Base-by-base conservation (phyloP, 1,140 invertebrate species). In the Sminthurides bifidus region DNA sequence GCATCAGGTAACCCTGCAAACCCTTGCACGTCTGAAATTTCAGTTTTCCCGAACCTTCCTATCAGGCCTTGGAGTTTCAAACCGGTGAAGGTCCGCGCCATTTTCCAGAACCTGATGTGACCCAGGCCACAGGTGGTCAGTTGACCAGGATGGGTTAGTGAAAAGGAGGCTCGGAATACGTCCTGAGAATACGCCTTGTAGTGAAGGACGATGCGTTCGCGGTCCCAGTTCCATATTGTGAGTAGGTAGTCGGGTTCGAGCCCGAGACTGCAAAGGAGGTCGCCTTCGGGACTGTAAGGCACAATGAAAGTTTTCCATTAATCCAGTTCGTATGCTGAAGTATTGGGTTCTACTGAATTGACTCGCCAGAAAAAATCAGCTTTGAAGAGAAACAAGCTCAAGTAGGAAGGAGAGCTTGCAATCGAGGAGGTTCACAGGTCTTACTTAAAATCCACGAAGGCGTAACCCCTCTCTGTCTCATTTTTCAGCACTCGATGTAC, bases 51-150 rank as follows among this genome's bases (percentile, higher is more conserved):
- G 74, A 92, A 94, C 68, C 84, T 77, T 4, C 89, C 89, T 19
- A 88, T 67, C 66, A 84, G 78, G 2, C 87, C 87, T 71, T 91
- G 81, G 2, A 94, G 71, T 69, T 94, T 94, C 0, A 92, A 69
- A 2, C 89, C 89, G 0, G 89, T 92, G 67, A 92, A 92, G 0
- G 90, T 92, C 61, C 79, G 68, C 0, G 81, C 81, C 80, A 92
- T 90, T 76, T 88, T 92, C 90, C 90, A 93, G 73, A 90, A 90
- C 74, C 87, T 87, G 52, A 93, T 87, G 68, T 92, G 89, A 17
- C 78, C 79, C 69, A 68, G 73, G 51, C 87, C 87, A 62, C 81
- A 77, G 1, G 86, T 82, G 5, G 81, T 83, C 24, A 93, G 72
- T 61, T 86, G 79, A 3, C 82, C 84, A 5, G 81, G 78, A 59